Percentiles rank a stretch among this genome's conserved stretches.
Evolutionary conservation across 2,113 vertebrate genomes (phyloP).

Genomic region (Greenwoodochromis staneri): DNA sequence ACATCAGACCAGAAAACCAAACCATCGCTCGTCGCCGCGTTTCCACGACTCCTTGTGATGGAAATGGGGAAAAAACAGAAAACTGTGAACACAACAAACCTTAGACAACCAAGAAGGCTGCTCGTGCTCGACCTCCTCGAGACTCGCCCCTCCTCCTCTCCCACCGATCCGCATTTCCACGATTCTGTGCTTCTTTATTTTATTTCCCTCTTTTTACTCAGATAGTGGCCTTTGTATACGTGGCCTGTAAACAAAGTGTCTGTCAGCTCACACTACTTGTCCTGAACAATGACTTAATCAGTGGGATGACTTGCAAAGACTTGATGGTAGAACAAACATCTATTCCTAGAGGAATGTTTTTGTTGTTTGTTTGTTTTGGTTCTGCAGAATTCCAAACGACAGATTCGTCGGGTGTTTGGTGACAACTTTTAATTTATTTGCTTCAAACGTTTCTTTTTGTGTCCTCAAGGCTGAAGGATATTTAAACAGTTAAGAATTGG

Average conservation of each 20-base stretch:
- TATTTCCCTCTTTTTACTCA: slow-evolving; percentile 52
- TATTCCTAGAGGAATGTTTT: slow-evolving; percentile 50
- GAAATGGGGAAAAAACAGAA: slow-evolving; percentile 41
- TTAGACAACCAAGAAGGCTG: slow-evolving; percentile 71
- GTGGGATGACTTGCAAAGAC: slow-evolving; percentile 49
- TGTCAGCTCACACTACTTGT: slow-evolving; percentile 42
- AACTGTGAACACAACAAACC: slow-evolving; percentile 82
- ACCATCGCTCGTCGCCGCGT: slow-evolving; percentile 62
- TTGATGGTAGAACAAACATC: slow-evolving; percentile 68
- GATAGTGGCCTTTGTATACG: slow-evolving; percentile 71
- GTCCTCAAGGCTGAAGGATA: slow-evolving; percentile 78
- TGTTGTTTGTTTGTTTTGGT: slow-evolving; percentile 15
- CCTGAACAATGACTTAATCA: slow-evolving; percentile 57
- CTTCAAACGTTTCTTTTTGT: slow-evolving; percentile 46
- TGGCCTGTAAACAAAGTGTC: slow-evolving; percentile 71
- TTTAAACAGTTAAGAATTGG: slow-evolving; percentile 76
- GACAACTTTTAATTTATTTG: slow-evolving; percentile 76
- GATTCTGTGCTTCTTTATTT: slow-evolving; percentile 17
- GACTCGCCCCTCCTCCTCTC: slow-evolving; percentile 19
- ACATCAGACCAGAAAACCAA: slow-evolving; percentile 25
- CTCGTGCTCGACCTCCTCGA: slow-evolving; percentile 46
- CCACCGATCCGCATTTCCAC: slow-evolving; percentile 50
- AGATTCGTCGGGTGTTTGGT: slow-evolving; percentile 64
- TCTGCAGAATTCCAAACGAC: slow-evolving; percentile 70
- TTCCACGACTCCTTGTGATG: slow-evolving; percentile 66